Conservation (phyloP, 2,888 invertebrate species). For the Leucophenga montana region DNA sequence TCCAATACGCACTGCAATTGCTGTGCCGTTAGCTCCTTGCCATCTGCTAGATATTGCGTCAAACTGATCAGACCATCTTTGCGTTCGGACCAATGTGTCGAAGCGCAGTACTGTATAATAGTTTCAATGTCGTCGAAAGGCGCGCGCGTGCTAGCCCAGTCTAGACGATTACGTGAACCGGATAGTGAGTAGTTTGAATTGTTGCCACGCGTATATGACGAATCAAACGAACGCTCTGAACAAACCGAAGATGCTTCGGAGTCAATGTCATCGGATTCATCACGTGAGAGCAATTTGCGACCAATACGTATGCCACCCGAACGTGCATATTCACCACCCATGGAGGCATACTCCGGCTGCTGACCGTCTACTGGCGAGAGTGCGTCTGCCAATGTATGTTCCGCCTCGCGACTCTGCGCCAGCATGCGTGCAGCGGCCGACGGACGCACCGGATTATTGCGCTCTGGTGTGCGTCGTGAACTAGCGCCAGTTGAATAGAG, state of each 20-base stretch:
- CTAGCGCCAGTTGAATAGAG: constrained; percentile 62
- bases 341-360: constrained; percentile 45
- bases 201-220: constrained; percentile 80
- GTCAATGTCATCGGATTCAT: constrained; percentile 82
- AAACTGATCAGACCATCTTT: constrained; percentile 93
- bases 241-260: constrained; percentile 97
- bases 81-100: constrained; percentile 94
- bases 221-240: constrained; percentile 91
- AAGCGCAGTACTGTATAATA: constrained; percentile 89
- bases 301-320: constrained; percentile 77
- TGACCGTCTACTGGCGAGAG: constrained; percentile 51
- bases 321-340: constrained; percentile 59
- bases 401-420: constrained; percentile 90
- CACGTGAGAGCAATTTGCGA: constrained; percentile 76
- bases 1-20: constrained; percentile 90
- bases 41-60: constrained; percentile 79
- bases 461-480: constrained; percentile 72
- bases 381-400: constrained; percentile 85
- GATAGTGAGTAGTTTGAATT: constrained; percentile 91
- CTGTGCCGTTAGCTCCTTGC: constrained; percentile 75
- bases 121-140: constrained; percentile 85
- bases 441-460: constrained; percentile 76
- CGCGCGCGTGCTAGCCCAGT: constrained; percentile 77
- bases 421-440: constrained; percentile 88
- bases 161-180: constrained; percentile 84